Evolutionary conservation across 2,797 vertebrate genomes (phyloP).

Genomic region (Alouatta caraya): DNA sequence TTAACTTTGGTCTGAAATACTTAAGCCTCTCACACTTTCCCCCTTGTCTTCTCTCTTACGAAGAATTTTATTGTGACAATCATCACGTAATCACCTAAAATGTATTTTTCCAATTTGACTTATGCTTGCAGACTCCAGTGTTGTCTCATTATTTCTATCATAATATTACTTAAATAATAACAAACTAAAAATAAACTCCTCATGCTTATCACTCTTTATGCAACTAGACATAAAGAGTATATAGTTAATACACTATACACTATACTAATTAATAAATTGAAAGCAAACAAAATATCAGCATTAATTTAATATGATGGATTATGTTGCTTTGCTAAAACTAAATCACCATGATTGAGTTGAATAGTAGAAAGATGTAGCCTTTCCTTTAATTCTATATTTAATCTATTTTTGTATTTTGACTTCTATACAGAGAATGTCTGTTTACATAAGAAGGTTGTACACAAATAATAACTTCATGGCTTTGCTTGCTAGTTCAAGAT

Average conservation of each 20-base stretch:
- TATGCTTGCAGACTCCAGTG: background rate
- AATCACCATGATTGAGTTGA: slow-evolving; percentile 28
- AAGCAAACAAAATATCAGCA: slow-evolving; percentile 41
- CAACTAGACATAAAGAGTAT: background rate
- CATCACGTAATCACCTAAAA: slow-evolving; percentile 19
- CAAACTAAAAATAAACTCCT: slow-evolving; percentile 58
- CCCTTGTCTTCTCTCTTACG: background rate
- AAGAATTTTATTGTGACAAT: slow-evolving; percentile 49
- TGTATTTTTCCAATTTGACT: slow-evolving; percentile 30
- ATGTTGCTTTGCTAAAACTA: slow-evolving; percentile 39
- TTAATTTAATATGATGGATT: slow-evolving; percentile 27
- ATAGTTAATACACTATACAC: no score
- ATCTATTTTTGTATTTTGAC: slow-evolving; percentile 28
- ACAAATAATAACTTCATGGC: slow-evolving; percentile 46
- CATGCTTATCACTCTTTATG: background rate
- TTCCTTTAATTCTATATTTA: slow-evolving; percentile 36
- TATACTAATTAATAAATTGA: slow-evolving; percentile 43
- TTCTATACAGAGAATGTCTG: background rate
- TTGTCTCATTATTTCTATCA: slow-evolving; percentile 33
- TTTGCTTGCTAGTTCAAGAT: slow-evolving; percentile 53
- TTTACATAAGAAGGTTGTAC: slow-evolving; percentile 24
- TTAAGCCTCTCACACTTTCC: background rate
- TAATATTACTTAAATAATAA: slow-evolving; percentile 44
- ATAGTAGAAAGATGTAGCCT: slow-evolving; percentile 19
- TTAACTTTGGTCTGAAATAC: slow-evolving; percentile 54